Evolutionary conservation across 1,140 invertebrate genomes (phyloP).

Genomic region (Dendrolimus kikuchii): DNA sequence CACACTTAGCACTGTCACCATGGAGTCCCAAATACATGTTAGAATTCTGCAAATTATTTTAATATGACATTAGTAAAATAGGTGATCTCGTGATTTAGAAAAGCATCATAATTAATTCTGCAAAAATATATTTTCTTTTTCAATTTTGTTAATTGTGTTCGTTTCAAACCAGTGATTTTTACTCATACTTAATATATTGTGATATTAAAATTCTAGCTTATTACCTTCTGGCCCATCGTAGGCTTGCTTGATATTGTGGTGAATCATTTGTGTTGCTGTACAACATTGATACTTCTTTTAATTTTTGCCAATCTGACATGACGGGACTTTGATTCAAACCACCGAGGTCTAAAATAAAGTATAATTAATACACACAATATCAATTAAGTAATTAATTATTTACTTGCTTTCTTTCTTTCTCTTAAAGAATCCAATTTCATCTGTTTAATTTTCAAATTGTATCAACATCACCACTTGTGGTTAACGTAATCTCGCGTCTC

Average conservation of each 20-base stretch:
- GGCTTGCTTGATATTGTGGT: conserved; percentile 54
- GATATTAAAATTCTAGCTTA: conserved; percentile 5
- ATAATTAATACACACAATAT: conserved; percentile 1
- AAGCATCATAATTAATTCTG: no score
- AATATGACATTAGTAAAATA: no score
- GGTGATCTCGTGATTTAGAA: no score
- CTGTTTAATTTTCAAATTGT: no score
- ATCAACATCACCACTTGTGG: no score
- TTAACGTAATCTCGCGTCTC: no score
- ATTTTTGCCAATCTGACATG: conserved; percentile 86
- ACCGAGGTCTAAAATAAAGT: conserved; percentile 80
- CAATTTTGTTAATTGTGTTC: no score
- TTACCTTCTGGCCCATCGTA: conserved; percentile 65
- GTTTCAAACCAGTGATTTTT: no score
- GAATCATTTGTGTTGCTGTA: conserved; percentile 77
- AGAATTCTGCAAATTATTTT: conserved; percentile 73
- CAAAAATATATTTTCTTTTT: no score
- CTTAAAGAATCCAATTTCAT: no score
- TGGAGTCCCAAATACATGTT: conserved; percentile 92
- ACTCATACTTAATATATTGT: no score
- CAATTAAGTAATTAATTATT: neutral
- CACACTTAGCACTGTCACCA: conserved; percentile 89
- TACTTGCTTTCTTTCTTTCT: no score
- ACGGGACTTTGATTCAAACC: conserved; percentile 85
- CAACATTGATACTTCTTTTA: conserved; percentile 80